Conservation (phyloP, 2,797 vertebrate genomes). For the Darevskia mixta region DNA sequence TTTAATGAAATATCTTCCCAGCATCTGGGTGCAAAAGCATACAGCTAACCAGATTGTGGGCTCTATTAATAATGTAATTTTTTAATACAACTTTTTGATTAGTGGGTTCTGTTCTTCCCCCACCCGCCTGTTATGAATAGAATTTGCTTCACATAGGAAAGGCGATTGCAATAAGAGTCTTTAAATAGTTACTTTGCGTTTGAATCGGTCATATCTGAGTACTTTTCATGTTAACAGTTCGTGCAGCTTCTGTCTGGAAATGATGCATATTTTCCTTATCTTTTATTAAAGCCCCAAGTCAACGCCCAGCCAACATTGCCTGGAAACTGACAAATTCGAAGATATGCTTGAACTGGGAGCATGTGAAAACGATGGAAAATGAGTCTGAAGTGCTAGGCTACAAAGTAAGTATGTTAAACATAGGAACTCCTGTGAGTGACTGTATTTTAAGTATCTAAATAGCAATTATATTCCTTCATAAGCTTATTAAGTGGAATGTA, state of each 20-base stretch:
- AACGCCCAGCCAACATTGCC: conserved; percentile 86
- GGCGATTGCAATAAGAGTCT: conserved; percentile 20
- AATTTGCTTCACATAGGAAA: conserved; percentile 53
- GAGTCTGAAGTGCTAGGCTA: conserved; percentile 91
- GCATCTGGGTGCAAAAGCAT: not conserved
- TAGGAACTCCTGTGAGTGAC: rapidly evolving
- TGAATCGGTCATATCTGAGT: conserved; percentile 44
- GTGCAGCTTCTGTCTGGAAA: conserved; percentile 25
- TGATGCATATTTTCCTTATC: conserved; percentile 61
- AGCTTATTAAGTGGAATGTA: not conserved
- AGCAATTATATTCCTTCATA: not conserved
- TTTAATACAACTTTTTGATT: conserved; percentile 52
- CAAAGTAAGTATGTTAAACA: conserved; percentile 82
- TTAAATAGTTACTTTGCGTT: conserved; percentile 34
- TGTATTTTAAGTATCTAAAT: not conserved
- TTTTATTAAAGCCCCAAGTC: conserved; percentile 85
- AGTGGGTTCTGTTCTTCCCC: conserved; percentile 30
- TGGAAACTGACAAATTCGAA: conserved; percentile 91
- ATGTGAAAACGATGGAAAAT: conserved; percentile 90
- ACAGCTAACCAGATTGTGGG: not conserved
- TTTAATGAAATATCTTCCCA: not conserved
- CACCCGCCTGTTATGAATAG: conserved; percentile 38
- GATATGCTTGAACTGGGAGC: conserved; percentile 91
- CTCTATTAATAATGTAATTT: conserved; percentile 40
- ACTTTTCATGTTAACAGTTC: conserved; percentile 34